Percentiles rank a stretch among this genome's conserved stretches.
phyloP scores from a whole-genome alignment of 2,888 invertebrate genomes.

The Neoscelio sp. region DNA sequence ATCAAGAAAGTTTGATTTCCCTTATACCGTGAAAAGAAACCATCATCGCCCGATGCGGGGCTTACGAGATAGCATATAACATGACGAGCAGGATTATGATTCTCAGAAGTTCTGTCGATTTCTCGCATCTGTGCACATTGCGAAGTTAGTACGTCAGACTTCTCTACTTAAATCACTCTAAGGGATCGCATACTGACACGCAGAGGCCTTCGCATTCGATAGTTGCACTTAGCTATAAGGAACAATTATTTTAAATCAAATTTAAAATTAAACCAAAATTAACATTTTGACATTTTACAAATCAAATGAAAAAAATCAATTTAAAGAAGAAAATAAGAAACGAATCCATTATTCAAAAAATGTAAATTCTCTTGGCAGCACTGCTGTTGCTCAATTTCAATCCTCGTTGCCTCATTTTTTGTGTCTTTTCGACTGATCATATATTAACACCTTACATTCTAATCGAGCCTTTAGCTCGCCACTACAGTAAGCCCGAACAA shows the following conservation, averaged over 20 bases:
- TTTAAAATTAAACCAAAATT: slow-evolving; percentile 9
- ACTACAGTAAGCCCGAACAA: slow-evolving; percentile 35
- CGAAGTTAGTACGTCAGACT: slow-evolving; percentile 80
- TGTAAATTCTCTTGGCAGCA: too few species aligned
- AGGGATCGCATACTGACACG: slow-evolving; percentile 65
- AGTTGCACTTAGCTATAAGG: slow-evolving; percentile 55
- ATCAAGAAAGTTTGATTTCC: slow-evolving; percentile 57
- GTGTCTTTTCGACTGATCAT: slow-evolving; percentile 7
- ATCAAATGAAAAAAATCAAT: too few species aligned
- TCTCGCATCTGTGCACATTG: slow-evolving; percentile 82
- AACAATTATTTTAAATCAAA: slow-evolving; percentile 54
- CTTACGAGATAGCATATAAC: slow-evolving; percentile 63
- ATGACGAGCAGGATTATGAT: slow-evolving; percentile 72
- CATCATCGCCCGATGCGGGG: slow-evolving; percentile 60
- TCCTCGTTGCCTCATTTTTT: background rate
- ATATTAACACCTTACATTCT: slow-evolving; percentile 49
- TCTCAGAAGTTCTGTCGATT: slow-evolving; percentile 82
- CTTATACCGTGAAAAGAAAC: slow-evolving; percentile 61
- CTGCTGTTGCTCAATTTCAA: slow-evolving; percentile 34
- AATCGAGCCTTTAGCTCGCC: slow-evolving; percentile 1
- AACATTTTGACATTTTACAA: background rate
- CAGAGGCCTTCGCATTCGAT: slow-evolving; percentile 52
- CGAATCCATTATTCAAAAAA: too few species aligned
- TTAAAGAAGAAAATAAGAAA: too few species aligned
- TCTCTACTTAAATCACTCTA: slow-evolving; percentile 80